phyloP scores from a whole-genome alignment of 2,888 invertebrate genomes.

The Drosophila nr. medialis region DNA sequence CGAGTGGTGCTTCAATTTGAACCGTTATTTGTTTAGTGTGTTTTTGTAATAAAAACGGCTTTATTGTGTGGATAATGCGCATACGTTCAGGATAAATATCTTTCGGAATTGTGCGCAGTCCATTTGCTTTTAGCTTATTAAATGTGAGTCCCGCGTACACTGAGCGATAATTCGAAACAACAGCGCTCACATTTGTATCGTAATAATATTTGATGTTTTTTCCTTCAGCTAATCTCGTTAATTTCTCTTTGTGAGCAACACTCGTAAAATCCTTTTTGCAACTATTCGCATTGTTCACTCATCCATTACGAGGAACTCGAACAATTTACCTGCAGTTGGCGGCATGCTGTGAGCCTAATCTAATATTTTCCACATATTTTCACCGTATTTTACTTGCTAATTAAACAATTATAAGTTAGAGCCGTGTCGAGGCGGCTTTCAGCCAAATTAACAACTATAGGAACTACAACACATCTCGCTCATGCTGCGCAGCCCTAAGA shows the following conservation, averaged over 20 bases:
- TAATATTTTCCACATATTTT: constrained; percentile 71
- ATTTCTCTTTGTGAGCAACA: neutral
- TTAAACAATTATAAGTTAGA: constrained; percentile 75
- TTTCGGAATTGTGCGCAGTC: constrained; percentile 36
- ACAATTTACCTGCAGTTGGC: constrained; percentile 14
- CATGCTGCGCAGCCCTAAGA: constrained; percentile 37
- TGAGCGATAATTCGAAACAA: constrained; percentile 18
- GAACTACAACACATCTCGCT: constrained; percentile 1
- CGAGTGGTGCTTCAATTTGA: constrained; percentile 46
- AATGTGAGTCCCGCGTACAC: constrained; percentile 57
- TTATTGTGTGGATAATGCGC: constrained; percentile 62
- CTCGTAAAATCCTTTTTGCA: neutral
- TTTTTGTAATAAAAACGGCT: constrained; percentile 60
- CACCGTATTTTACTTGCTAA: constrained; percentile 73
- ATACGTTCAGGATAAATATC: constrained; percentile 77
- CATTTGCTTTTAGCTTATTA: constrained; percentile 72
- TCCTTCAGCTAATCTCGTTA: neutral
- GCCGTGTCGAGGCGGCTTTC: constrained; percentile 35
- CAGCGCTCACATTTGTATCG: neutral
- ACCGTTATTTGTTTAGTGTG: constrained; percentile 36
- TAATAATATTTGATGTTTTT: neutral
- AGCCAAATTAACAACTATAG: constrained; percentile 62
- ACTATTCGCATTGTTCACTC: constrained; percentile 14
- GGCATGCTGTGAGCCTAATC: constrained; percentile 35
- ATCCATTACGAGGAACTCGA: constrained; percentile 3